Percentiles rank a stretch among this genome's conserved stretches.
Evolutionary conservation across 1,140 invertebrate genomes (phyloP).

Genomic region (Drosophila melanogaster): Release_6_plus_ISO1_MT NC_004354.4:21518501-21519000

Average conservation of each 20-base stretch:
- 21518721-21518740: constrained; percentile 68
- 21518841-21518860: constrained; percentile 84
- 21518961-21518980: constrained; percentile 54
- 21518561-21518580: constrained; percentile 17
- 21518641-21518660: no score
- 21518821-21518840: constrained; percentile 85
- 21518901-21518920: constrained; percentile 58
- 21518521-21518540: constrained; percentile 85
- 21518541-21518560: constrained; percentile 70
- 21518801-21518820: constrained; percentile 86
- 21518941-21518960: constrained; percentile 68
- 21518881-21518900: constrained; percentile 42
- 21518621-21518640: constrained; percentile 64
- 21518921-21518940: constrained; percentile 60
- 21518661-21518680: constrained; percentile 49
- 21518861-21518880: constrained; percentile 72
- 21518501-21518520: constrained; percentile 87
- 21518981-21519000: constrained; percentile 40
- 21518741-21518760: constrained; percentile 61
- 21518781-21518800: constrained; percentile 85
- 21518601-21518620: constrained; percentile 65
- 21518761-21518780: constrained; percentile 73
- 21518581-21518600: constrained; percentile 47
- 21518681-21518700: constrained; percentile 70
- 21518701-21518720: constrained; percentile 73